Conservation (phyloP, 2,113 vertebrate species). For the Xenopus laevis region DNA sequence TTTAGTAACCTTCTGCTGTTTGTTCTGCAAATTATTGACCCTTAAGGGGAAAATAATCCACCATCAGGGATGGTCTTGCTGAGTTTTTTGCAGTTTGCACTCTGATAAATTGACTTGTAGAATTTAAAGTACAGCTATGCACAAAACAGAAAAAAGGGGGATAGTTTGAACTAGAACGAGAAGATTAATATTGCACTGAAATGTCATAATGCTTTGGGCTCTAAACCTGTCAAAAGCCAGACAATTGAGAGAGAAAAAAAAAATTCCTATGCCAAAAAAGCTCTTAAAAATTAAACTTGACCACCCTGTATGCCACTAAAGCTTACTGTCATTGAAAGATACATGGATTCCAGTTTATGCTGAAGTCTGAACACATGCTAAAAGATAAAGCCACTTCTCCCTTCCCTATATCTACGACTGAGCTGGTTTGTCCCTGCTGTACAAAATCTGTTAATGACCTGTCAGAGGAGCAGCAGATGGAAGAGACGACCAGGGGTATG, state of each 20-base stretch:
- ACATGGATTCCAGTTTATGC: constrained; percentile 11
- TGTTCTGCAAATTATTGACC: constrained; percentile 2
- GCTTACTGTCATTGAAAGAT: constrained; percentile 34
- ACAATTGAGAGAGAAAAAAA: constrained; percentile 11
- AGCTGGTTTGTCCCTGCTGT: constrained; percentile 29
- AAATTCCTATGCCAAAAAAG: constrained; percentile 30
- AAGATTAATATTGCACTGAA: constrained; percentile 38
- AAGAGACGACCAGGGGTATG: constrained; percentile 23
- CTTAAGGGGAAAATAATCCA: not conserved
- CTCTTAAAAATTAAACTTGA: constrained; percentile 39
- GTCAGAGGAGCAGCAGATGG: constrained; percentile 36
- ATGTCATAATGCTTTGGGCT: constrained; percentile 39
- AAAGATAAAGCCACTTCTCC: constrained; percentile 15
- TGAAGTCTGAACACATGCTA: constrained; percentile 10
- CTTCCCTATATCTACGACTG: not conserved
- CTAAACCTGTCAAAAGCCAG: constrained; percentile 34
- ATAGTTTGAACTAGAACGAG: constrained; percentile 24
- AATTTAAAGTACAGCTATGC: constrained; percentile 10
- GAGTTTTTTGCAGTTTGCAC: not conserved
- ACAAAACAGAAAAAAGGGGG: constrained; percentile 7
- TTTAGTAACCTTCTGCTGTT: too few species aligned
- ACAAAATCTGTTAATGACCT: constrained; percentile 42
- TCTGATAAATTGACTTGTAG: constrained; percentile 12
- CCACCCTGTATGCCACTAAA: constrained; percentile 29
- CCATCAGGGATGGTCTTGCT: not conserved